These are phyloP conservation scores for Anolis apletophallus DNA, from an alignment of 2,797 vertebrate species.

Conservation along the genomic window DNA sequence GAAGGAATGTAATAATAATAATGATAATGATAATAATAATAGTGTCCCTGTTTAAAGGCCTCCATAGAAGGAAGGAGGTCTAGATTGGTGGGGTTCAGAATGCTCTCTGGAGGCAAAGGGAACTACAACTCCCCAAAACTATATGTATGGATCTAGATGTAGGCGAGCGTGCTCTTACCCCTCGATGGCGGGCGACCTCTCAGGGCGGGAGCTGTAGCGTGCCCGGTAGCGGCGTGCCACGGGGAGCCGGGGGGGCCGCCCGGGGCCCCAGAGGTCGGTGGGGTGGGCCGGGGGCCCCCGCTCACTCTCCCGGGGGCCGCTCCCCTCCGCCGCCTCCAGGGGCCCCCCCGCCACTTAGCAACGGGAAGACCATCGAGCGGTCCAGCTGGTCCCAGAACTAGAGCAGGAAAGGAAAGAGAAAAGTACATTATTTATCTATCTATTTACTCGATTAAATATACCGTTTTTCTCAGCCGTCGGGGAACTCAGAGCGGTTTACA, in stretches of 20 bases:
- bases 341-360: slow-evolving; percentile 85
- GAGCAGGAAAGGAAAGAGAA: not conserved
- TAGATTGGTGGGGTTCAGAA: too few species aligned
- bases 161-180: slow-evolving; percentile 77
- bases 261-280: slow-evolving; percentile 86
- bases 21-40: too few species aligned
- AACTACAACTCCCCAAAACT: too few species aligned
- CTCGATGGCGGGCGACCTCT: slow-evolving; percentile 93
- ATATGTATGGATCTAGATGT: too few species aligned
- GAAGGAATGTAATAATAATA: too few species aligned
- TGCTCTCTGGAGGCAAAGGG: too few species aligned
- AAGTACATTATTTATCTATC: too few species aligned
- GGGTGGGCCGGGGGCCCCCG: slow-evolving; percentile 72
- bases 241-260: slow-evolving; percentile 86
- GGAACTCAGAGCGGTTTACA: too few species aligned
- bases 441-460: too few species aligned
- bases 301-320: slow-evolving; percentile 82
- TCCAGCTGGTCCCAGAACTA: slow-evolving; percentile 91
- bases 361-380: slow-evolving; percentile 77
- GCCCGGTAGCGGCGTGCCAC: slow-evolving; percentile 87
- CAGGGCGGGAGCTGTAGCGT: slow-evolving; percentile 89
- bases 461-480: too few species aligned
- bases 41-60: too few species aligned
- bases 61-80: too few species aligned
- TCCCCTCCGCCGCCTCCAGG: slow-evolving; percentile 70